A percentile compares a stretch with the other conserved stretches of the same genome.
phyloP scores from a whole-genome alignment of 2,113 vertebrate genomes.

The Hemicordylus capensis region DNA sequence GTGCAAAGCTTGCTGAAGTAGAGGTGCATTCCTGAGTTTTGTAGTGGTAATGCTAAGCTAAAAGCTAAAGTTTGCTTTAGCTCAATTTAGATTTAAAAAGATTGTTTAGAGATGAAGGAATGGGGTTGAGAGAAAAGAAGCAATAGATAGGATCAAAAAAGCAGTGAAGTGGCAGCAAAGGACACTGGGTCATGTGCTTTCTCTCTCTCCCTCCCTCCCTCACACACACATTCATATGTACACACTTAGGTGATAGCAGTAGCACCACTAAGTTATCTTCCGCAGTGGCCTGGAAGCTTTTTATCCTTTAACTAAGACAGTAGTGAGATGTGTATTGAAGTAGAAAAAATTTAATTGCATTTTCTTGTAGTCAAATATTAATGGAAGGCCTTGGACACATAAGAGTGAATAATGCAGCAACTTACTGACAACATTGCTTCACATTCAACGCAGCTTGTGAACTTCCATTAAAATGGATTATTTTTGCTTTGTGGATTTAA shows the following conservation, averaged over 20 bases:
- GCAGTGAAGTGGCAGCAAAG: neutral
- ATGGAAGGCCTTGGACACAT: constrained; percentile 74
- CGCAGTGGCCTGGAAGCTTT: constrained; percentile 43
- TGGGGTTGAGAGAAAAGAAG: neutral
- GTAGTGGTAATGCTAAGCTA: no score
- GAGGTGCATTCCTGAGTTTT: no score
- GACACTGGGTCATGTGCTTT: neutral
- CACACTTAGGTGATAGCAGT: neutral
- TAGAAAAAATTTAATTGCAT: constrained; percentile 75
- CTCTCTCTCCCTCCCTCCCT: no score
- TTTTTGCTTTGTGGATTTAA: constrained; percentile 73
- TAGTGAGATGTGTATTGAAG: constrained; percentile 69
- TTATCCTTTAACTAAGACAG: no score
- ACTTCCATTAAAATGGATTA: constrained; percentile 75
- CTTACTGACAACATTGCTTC: constrained; percentile 75
- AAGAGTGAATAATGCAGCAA: constrained; percentile 75
- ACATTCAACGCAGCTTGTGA: constrained; percentile 74
- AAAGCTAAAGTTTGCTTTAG: no score
- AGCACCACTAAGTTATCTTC: constrained; percentile 37
- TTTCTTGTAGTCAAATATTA: constrained; percentile 76
- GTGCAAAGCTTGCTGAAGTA: no score
- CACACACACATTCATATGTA: no score
- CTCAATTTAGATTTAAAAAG: no score
- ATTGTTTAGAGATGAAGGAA: no score
- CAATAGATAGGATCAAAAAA: no score